Percentiles rank a stretch among this genome's conserved stretches.
Conservation (phyloP, 2,888 invertebrate genomes). For the Parochlus steinenii region DNA sequence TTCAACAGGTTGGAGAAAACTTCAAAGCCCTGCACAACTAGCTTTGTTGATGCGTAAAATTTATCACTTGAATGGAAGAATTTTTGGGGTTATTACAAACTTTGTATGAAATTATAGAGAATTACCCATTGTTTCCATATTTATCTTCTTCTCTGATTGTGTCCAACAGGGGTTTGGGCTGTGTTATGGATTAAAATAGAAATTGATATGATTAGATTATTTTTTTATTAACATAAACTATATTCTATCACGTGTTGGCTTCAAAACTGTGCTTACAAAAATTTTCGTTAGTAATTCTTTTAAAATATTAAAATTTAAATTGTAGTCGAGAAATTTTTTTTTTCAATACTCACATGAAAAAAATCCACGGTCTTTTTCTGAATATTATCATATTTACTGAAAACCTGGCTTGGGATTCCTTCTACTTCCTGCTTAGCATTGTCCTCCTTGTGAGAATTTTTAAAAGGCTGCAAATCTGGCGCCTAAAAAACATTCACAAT, state of each 20-base stretch:
- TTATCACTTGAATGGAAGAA: too few relatives aligned
- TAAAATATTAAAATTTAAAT: constrained; percentile 3
- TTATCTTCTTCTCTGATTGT: constrained; percentile 60
- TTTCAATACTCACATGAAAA: constrained; percentile 20
- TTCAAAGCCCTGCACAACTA: constrained; percentile 49
- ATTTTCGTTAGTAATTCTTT: constrained; percentile 3
- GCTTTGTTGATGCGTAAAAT: constrained; percentile 42
- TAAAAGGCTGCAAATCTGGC: constrained; percentile 1
- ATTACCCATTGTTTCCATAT: constrained; percentile 52
- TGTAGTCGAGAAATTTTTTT: constrained; percentile 6
- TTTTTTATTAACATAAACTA: background rate
- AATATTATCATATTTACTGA: constrained; percentile 23
- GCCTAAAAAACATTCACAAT: too few relatives aligned
- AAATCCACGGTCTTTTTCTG: constrained; percentile 23
- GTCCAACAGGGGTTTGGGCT: constrained; percentile 58
- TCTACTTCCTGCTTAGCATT: constrained; percentile 20
- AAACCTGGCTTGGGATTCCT: constrained; percentile 23
- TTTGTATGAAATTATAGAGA: background rate
- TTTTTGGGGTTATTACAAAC: background rate
- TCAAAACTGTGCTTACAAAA: background rate
- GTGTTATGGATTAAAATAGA: constrained; percentile 13
- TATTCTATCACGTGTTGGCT: background rate
- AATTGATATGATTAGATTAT: constrained; percentile 4
- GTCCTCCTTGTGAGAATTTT: constrained; percentile 5
- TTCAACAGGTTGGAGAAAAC: constrained; percentile 20